Percentiles rank a stretch among this genome's conserved stretches.
phyloP scores from a whole-genome alignment of 2,113 vertebrate genomes.

The Ammospiza nelsoni region DNA sequence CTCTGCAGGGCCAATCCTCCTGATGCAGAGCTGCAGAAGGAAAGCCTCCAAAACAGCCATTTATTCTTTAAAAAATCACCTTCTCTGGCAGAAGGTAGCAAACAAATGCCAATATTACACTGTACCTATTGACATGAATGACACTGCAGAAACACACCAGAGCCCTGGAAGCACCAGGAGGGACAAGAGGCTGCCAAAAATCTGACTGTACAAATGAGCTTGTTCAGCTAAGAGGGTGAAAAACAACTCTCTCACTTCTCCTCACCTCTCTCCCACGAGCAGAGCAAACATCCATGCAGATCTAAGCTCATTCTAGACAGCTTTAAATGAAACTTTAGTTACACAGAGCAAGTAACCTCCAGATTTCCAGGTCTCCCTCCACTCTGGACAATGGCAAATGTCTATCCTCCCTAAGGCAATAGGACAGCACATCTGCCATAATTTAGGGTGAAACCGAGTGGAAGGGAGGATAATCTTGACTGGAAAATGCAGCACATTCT shows the following conservation, averaged over 20 bases:
- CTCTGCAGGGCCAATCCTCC: slow-evolving; percentile 35
- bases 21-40: background rate
- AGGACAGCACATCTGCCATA: accelerated
- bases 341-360: background rate
- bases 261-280: background rate
- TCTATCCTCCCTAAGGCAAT: accelerated
- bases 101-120: background rate
- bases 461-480: background rate
- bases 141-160: background rate
- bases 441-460: background rate
- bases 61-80: background rate
- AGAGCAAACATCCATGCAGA: background rate
- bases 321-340: background rate
- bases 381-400: background rate
- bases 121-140: background rate
- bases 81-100: background rate
- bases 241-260: background rate
- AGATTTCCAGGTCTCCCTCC: background rate
- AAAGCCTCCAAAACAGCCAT: background rate
- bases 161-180: background rate
- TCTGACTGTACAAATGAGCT: background rate
- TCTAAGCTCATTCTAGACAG: background rate
- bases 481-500: background rate
- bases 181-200: background rate
- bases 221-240: background rate